These are phyloP conservation scores for Papilio demoleus DNA, from an alignment of 2,888 invertebrate genomes.

Conservation along the genomic window DNA sequence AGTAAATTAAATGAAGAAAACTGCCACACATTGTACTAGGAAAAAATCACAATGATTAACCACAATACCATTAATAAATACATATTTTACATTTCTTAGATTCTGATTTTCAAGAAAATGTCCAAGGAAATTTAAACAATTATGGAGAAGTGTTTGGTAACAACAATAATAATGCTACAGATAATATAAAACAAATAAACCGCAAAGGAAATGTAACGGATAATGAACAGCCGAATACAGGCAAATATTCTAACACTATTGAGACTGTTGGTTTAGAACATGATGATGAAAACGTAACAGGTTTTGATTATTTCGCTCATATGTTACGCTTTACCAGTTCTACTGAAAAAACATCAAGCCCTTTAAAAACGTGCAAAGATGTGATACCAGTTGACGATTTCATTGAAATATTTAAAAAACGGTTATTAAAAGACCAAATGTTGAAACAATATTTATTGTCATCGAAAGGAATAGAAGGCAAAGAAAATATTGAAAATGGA, in stretches of 20 bases:
- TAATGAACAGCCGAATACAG: background rate
- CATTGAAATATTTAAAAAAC: conserved; percentile 68
- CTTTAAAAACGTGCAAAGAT: conserved; percentile 61
- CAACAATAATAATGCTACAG: background rate
- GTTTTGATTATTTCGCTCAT: conserved; percentile 67
- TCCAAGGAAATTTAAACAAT: background rate
- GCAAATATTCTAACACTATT: conserved; percentile 8
- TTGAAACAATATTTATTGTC: conserved; percentile 65
- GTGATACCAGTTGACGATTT: conserved; percentile 66
- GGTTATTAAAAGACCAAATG: conserved; percentile 64
- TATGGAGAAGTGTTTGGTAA: background rate
- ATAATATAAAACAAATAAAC: background rate
- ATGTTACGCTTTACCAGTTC: conserved; percentile 57
- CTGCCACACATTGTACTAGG: background rate
- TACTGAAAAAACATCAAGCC: conserved; percentile 47
- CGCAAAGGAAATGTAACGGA: conserved; percentile 13
- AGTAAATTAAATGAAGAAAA: background rate
- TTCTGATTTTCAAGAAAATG: background rate
- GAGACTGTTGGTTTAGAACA: conserved; percentile 9
- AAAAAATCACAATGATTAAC: background rate
- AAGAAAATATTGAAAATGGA: conserved; percentile 51
- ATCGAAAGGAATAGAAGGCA: conserved; percentile 49
- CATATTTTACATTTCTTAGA: no score
- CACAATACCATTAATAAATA: background rate
- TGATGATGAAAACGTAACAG: conserved; percentile 51